phyloP scores from a whole-genome alignment of 2,888 invertebrate genomes.

The Dusona sp. region DNA sequence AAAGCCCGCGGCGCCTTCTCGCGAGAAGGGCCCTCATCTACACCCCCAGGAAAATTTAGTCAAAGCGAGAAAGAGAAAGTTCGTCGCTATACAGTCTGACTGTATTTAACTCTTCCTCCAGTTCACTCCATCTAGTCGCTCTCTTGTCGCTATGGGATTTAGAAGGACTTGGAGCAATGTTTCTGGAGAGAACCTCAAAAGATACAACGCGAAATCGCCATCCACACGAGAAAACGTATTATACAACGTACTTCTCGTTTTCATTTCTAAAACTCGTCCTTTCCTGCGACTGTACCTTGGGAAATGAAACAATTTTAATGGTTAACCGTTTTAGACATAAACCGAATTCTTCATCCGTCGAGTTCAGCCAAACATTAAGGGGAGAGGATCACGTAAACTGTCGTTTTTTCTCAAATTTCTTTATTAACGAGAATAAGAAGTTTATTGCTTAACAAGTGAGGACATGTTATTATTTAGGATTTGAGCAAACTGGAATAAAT shows the following conservation, averaged over 20 bases:
- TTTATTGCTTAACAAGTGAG: no score
- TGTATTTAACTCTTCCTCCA: slow-evolving; percentile 26
- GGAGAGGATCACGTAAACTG: no score
- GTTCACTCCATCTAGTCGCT: background rate
- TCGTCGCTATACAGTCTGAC: slow-evolving; percentile 35
- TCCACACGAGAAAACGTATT: slow-evolving; percentile 32
- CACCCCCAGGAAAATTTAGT: slow-evolving; percentile 47
- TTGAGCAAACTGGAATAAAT: no score
- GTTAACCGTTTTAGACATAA: background rate
- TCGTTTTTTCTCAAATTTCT: no score
- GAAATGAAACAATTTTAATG: background rate
- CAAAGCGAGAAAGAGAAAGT: slow-evolving; percentile 56
- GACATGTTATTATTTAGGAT: no score
- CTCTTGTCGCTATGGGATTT: slow-evolving; percentile 3
- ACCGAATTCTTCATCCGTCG: background rate
- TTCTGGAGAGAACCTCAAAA: slow-evolving; percentile 3
- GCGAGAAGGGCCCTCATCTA: slow-evolving; percentile 53
- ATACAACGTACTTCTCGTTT: slow-evolving; percentile 13
- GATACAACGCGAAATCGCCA: slow-evolving; percentile 29
- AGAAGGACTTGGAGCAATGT: slow-evolving; percentile 33
- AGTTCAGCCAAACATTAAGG: background rate
- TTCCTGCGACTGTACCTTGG: background rate
- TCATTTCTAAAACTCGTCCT: slow-evolving; percentile 10
- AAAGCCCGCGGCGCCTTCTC: slow-evolving; percentile 69
- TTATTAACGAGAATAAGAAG: no score